Evolutionary conservation across 2,797 vertebrate species (phyloP).

Genomic region (Pseudochirops corinnae): DNA sequence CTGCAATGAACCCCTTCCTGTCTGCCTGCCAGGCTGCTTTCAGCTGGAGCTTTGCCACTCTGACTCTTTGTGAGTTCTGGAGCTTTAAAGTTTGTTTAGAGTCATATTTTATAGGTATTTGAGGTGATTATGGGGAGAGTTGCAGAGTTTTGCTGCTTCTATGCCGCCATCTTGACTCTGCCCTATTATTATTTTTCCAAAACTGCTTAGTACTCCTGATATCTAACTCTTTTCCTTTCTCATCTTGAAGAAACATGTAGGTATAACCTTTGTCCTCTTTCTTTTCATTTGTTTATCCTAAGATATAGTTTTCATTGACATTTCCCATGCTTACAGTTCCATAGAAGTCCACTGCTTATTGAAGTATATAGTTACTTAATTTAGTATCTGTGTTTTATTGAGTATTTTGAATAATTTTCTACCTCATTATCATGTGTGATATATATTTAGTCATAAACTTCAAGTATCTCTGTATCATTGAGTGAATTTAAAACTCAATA

Average conservation of each 20-base stretch:
- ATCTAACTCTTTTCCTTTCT: background rate
- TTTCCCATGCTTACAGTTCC: background rate
- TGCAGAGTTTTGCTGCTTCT: too few relatives aligned
- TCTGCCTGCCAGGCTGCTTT: too few relatives aligned
- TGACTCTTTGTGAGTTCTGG: too few relatives aligned
- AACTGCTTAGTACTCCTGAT: background rate
- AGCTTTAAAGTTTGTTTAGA: too few relatives aligned
- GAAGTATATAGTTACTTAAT: background rate
- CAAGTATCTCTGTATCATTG: too few relatives aligned
- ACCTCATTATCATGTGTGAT: background rate
- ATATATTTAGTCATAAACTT: background rate
- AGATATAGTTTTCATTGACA: background rate
- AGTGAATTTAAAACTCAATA: too few relatives aligned
- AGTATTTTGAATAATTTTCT: background rate
- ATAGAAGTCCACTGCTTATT: background rate
- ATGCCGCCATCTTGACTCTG: too few relatives aligned
- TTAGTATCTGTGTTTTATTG: background rate
- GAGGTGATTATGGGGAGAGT: too few relatives aligned
- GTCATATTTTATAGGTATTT: too few relatives aligned
- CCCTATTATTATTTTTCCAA: background rate
- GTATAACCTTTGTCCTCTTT: background rate
- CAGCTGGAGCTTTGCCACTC: too few relatives aligned
- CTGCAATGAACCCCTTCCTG: too few relatives aligned
- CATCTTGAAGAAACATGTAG: background rate
- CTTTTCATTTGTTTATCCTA: background rate